phyloP scores from a whole-genome alignment of 2,797 vertebrate species.

The Melopsittacus undulatus region DNA sequence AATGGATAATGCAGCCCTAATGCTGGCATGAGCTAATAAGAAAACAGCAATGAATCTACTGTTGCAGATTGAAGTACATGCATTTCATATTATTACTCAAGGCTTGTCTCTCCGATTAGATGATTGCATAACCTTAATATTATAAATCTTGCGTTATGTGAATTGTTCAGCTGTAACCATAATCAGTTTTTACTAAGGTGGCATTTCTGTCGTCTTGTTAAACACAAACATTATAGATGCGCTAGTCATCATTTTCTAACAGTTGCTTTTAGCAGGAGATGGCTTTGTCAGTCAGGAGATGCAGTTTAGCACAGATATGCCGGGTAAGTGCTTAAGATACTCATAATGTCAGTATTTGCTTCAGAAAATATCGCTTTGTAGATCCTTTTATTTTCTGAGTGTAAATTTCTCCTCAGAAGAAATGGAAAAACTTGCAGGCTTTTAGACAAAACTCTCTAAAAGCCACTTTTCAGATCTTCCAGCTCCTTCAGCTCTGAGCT shows the following conservation, averaged over 20 bases:
- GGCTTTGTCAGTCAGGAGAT: conserved; percentile 73
- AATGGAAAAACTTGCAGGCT: conserved; percentile 61
- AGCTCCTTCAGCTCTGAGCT: not conserved
- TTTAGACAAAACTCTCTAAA: not conserved
- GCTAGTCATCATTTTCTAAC: conserved; percentile 76
- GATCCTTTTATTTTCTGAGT: conserved; percentile 51
- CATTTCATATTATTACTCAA: conserved; percentile 79
- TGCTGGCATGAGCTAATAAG: conserved; percentile 76
- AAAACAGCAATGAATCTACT: conserved; percentile 72
- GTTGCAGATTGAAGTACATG: conserved; percentile 72
- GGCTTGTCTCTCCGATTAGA: conserved; percentile 79
- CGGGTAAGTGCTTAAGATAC: conserved; percentile 63
- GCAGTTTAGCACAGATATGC: conserved; percentile 48
- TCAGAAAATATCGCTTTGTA: conserved; percentile 62
- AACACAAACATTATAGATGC: conserved; percentile 78
- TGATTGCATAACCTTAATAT: conserved; percentile 83
- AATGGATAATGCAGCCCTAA: conserved; percentile 74
- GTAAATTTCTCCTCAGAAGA: conserved; percentile 52
- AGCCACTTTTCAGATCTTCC: conserved; percentile 35
- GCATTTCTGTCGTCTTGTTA: conserved; percentile 82
- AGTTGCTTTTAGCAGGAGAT: conserved; percentile 72
- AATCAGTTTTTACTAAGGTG: conserved; percentile 80
- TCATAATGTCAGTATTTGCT: conserved; percentile 60
- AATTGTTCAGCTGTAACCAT: conserved; percentile 83
- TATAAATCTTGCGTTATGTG: conserved; percentile 81